Evolutionary conservation across 2,113 vertebrate genomes (phyloP).

Genomic region (Podilymbus podiceps): DNA sequence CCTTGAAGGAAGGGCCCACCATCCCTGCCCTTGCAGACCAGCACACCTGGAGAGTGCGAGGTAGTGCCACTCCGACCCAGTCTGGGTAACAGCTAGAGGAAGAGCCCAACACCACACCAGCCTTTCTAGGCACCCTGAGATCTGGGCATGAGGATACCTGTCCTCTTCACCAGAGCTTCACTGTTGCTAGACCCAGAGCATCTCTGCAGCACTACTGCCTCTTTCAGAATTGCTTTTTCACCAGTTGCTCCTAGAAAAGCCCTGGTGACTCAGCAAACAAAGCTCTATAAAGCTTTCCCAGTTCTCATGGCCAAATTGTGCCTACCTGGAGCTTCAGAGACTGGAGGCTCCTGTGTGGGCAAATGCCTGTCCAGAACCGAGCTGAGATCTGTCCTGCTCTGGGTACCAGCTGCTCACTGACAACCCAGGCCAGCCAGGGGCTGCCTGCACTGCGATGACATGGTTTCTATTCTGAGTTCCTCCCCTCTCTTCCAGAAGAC

Average conservation of each 20-base stretch:
- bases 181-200: background rate
- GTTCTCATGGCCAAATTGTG: background rate
- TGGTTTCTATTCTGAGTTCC: background rate
- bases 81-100: no score
- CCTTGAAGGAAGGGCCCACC: background rate
- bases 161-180: background rate
- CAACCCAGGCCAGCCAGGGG: background rate
- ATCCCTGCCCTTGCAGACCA: background rate
- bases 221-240: background rate
- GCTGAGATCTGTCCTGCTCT: background rate
- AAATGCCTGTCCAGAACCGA: fast-evolving
- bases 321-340: background rate
- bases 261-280: background rate
- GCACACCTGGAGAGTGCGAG: background rate
- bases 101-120: background rate
- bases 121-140: background rate
- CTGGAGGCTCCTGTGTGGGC: background rate
- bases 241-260: background rate
- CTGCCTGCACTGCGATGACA: background rate
- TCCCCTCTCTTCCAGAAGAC: background rate
- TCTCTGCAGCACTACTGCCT: background rate
- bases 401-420: background rate
- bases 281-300: background rate
- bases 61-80: fast-evolving
- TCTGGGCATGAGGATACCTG: background rate